Evolutionary conservation across 2,797 vertebrate genomes (phyloP).

Genomic region (Rhinella marina): DNA sequence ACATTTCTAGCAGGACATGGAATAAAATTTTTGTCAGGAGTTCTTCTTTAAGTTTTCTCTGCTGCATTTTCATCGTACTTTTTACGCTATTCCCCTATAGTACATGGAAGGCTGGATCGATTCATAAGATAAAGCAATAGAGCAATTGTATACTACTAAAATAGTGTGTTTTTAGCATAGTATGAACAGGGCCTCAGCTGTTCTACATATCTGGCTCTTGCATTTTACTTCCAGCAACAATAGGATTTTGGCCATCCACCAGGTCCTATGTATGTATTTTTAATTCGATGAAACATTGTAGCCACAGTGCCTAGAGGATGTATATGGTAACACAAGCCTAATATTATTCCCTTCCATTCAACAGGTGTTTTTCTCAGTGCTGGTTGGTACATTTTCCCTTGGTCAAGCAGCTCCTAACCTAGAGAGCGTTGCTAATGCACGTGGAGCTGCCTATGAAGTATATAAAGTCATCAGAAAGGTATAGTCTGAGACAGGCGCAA

Average conservation of each 20-base stretch:
- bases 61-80: no score
- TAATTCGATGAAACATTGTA: background rate
- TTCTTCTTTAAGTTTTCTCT: no score
- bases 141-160: no score
- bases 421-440: slow-evolving; percentile 74
- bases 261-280: background rate
- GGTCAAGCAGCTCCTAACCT: slow-evolving; percentile 76
- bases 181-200: no score
- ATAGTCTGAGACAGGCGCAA: slow-evolving; percentile 11
- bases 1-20: no score
- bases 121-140: no score
- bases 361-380: slow-evolving; percentile 77
- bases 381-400: slow-evolving; percentile 72
- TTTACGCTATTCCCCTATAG: no score
- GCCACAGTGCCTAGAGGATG: background rate
- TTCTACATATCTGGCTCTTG: background rate
- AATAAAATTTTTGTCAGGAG: no score
- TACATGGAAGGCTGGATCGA: no score
- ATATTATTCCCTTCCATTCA: background rate
- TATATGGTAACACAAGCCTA: background rate
- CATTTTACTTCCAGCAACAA: background rate
- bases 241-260: background rate
- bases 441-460: slow-evolving; percentile 76
- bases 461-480: slow-evolving; percentile 77
- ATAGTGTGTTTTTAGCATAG: no score